Percentiles rank a stretch among this genome's conserved stretches.
These are phyloP conservation scores for Drosophila mercatorum DNA, from an alignment of 2,888 invertebrate species.

Conservation along the genomic window DNA sequence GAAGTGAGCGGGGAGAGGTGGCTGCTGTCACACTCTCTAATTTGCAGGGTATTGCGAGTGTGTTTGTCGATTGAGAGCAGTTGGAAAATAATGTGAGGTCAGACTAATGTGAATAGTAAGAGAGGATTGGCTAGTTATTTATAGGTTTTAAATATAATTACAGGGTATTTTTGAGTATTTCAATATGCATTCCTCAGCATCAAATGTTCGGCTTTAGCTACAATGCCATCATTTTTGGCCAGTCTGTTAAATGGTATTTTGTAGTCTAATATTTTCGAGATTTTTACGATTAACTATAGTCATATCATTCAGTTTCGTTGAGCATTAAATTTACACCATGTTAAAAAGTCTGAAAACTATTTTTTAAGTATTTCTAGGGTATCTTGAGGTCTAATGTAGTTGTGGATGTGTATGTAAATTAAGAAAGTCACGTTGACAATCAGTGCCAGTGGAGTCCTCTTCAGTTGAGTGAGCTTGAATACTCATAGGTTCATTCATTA, in stretches of 20 bases:
- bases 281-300: too few species aligned
- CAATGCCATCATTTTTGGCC: too few species aligned
- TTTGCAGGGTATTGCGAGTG: conserved; percentile 3
- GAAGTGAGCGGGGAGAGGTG: not conserved
- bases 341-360: too few species aligned
- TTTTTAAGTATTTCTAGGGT: not conserved
- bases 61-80: not conserved
- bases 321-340: too few species aligned
- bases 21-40: conserved; percentile 17
- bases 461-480: not conserved
- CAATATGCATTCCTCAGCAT: too few species aligned
- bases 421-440: not conserved
- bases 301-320: too few species aligned
- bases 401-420: not conserved
- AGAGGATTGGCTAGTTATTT: not conserved
- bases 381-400: not conserved
- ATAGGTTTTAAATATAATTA: not conserved
- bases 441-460: not conserved
- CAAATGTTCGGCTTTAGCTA: too few species aligned
- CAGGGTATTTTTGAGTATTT: not conserved
- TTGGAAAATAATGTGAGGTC: not conserved
- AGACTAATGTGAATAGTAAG: too few species aligned
- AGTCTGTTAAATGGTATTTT: too few species aligned
- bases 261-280: too few species aligned
- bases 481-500: not conserved